Evolutionary conservation across 2,113 vertebrate species (phyloP), one percentile per base, ranked within the genome.

Genomic region (Hipposideros armiger): DNA sequence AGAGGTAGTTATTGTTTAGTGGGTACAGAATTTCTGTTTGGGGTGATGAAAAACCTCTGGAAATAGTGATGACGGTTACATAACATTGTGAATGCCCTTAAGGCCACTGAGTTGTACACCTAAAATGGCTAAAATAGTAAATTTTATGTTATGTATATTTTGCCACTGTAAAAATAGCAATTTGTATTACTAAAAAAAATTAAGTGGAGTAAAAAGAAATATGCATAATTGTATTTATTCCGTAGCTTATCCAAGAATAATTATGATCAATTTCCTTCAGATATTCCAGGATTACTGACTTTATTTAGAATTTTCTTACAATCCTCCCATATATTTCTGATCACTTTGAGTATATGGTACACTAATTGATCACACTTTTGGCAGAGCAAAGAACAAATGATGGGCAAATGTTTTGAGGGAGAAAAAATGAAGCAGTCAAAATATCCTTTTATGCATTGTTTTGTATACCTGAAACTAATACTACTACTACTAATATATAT

Each of bases 231-330:
- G 17, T 62, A 94, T 84, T 83, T 45, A 45, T 77, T 91, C 92
- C 56, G 84, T 94, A 77, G 22, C 30, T 92, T 88, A 91, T 64
- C 50, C 47, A 56, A 32, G 54, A 88, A 83, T 83, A 94, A 83
- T n/a, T 77, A 69, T 9, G 7, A 92, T 54, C 62, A 66, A 16
- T 78, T 78, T 88, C 30, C 62, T 94, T 91, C 62, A 77, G 62
- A 83, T 69, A 77, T 32, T 83, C 60, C 45, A 70, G 28, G 60
- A 94, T 32, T 74, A 60, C 36, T 66, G 54, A 32, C 64, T 50
- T 84, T 78, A 36, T 70, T 91, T 84, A 84, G 69, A 62, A 77
- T 87, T 93, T 0, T 1, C 36, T 67, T 69, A 67, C 5, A 54
- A 69, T 22, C 70, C 47, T 94, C 83, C 92, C 36, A 91, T 52